Evolutionary conservation across 2,113 vertebrate species (phyloP).

Genomic region (Caretta caretta): DNA sequence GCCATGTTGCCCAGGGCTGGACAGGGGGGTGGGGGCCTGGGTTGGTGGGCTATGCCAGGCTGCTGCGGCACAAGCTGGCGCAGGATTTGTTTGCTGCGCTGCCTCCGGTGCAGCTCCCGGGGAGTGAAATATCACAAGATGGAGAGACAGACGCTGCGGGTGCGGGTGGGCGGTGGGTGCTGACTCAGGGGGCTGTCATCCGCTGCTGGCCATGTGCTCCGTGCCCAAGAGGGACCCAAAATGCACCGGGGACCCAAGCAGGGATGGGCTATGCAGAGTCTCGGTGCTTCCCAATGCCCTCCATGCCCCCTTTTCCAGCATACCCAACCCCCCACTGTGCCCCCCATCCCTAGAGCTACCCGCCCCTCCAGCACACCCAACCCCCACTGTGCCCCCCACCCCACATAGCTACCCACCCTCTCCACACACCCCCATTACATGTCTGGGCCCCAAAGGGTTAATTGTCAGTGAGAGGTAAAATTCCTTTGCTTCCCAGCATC

Average conservation of each 20-base stretch:
- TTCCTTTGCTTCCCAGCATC: background rate
- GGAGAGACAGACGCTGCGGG: conserved; percentile 80
- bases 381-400: background rate
- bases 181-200: conserved; percentile 83
- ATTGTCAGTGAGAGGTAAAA: background rate
- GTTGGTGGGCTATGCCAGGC: conserved; percentile 70
- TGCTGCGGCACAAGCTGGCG: conserved; percentile 79
- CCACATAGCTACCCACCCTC: too few species aligned
- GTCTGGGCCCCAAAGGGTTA: background rate
- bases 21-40: conserved; percentile 61
- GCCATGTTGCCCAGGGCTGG: conserved; percentile 13
- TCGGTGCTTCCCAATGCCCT: background rate
- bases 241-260: background rate
- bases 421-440: background rate
- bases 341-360: background rate
- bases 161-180: conserved; percentile 76
- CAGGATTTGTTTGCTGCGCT: conserved; percentile 80
- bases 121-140: conserved; percentile 85
- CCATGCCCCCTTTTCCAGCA: background rate
- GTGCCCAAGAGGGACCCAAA: background rate
- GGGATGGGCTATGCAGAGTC: background rate
- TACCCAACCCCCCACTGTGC: background rate
- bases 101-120: conserved; percentile 80
- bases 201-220: conserved; percentile 44
- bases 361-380: background rate